Base-by-base conservation (phyloP, 2,888 invertebrate genomes). In the Andrena bicolor region DNA sequence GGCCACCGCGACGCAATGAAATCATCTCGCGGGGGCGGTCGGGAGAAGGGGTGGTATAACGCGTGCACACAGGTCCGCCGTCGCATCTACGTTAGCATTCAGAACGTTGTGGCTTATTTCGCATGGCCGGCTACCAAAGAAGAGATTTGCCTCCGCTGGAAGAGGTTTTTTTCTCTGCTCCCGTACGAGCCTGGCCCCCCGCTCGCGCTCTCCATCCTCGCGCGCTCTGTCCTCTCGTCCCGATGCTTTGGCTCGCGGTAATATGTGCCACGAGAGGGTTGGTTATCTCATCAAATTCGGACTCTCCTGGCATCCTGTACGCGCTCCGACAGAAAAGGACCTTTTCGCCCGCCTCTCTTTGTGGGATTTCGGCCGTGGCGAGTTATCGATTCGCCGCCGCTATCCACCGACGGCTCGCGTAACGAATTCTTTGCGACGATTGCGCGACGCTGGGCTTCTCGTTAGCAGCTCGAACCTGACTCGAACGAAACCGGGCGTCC, bases 31-130 rank as follows among this genome's bases (percentile, higher is more conserved):
- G 48, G 48, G 53, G 35, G 35, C 10, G 8, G 56, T 53, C 68
- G 80, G 51, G 77, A 41, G 13, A 3, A 41, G 16, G 56, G 41
- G 0, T 10, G 28, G 63, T 83, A 81, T 75, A 87, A 82, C 82
- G 76, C 79, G 80, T 86, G 56, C 56, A 80, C 79, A 76, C 86
- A 82, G 87, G 86, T 85, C 76, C 83, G 83, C 73, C 73, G 84
- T 86, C 88, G 88, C 90, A 92, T 91, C 90, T 91, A 91, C 92
- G 92, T 92, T 92, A 91, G 93, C 91, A 93, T 93, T 93, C 91
- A 93, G 91, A 92, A 91, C 89, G 91, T 91, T 91, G 41, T 92
- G 92, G 93, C 93, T 94, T 94, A 93, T 93, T 93, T 93, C 93
- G 91, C 93, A 93, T 93, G 92, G 92, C 83, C 90, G 92, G 87